phyloP scores from a whole-genome alignment of 1,140 invertebrate species.

The Brachionus calyciflorus region DNA sequence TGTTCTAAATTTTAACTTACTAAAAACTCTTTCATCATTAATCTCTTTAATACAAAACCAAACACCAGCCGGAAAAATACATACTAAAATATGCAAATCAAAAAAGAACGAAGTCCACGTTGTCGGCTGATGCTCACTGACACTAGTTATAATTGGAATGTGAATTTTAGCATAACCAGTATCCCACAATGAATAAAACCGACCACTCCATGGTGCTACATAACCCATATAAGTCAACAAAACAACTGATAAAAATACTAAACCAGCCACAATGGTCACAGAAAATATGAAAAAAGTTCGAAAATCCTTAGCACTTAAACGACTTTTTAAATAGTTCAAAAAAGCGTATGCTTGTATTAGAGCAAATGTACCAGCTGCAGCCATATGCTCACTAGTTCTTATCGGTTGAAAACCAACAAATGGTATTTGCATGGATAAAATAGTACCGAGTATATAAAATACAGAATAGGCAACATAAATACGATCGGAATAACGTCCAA shows the following conservation, averaged over 20 bases:
- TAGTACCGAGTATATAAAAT: slow-evolving; percentile 84
- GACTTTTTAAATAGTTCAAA: slow-evolving; percentile 81
- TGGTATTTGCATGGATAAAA: slow-evolving; percentile 93
- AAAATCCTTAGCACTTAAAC: slow-evolving; percentile 78
- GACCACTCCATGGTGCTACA: slow-evolving; percentile 97
- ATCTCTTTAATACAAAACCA: slow-evolving; percentile 98
- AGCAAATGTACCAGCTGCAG: slow-evolving; percentile 90
- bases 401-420: slow-evolving; percentile 99
- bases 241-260: slow-evolving; percentile 82
- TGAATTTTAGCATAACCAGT: slow-evolving; percentile 99
- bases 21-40: slow-evolving; percentile 96
- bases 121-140: slow-evolving; percentile 84
- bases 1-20: too few relatives aligned
- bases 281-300: slow-evolving; percentile 81
- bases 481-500: slow-evolving; percentile 70
- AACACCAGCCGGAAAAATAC: slow-evolving; percentile 92
- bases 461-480: slow-evolving; percentile 91
- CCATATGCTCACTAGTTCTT: slow-evolving; percentile 99
- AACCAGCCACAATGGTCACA: slow-evolving; percentile 70
- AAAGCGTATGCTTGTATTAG: slow-evolving; percentile 79
- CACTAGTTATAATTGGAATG: slow-evolving; percentile 98
- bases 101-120: slow-evolving; percentile 83
- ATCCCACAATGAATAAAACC: slow-evolving; percentile 99
- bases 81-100: slow-evolving; percentile 93
- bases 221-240: slow-evolving; percentile 80